A percentile compares a stretch with the other conserved stretches of the same genome.
phyloP scores from a whole-genome alignment of 2,888 invertebrate species.

The Drosophila robusta region DNA sequence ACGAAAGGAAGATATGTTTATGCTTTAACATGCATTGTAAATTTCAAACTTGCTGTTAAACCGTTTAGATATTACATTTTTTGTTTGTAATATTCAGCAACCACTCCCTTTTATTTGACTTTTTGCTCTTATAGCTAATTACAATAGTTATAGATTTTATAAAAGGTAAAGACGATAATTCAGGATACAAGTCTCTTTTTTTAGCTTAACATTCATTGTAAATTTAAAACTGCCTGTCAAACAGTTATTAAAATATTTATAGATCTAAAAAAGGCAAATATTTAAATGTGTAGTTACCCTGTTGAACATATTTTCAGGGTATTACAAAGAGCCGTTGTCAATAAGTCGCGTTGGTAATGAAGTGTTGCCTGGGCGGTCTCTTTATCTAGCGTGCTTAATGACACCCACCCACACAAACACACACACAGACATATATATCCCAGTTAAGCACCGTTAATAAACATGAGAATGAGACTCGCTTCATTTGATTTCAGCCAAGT shows the following conservation, averaged over 20 bases:
- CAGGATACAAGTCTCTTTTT: no score
- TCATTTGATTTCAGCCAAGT: conserved; percentile 70
- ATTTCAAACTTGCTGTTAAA: neutral
- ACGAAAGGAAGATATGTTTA: neutral
- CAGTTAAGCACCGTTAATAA: conserved; percentile 74
- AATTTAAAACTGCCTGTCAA: neutral
- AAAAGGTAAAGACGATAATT: no score
- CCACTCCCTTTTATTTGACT: no score
- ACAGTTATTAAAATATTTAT: neutral
- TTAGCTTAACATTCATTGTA: no score
- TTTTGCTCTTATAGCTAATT: no score
- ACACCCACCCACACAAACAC: conserved; percentile 65
- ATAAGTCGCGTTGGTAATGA: conserved; percentile 59
- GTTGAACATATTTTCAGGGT: conserved; percentile 26
- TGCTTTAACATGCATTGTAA: neutral
- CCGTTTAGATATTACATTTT: neutral
- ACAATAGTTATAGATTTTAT: no score
- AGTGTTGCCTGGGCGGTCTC: conserved; percentile 59
- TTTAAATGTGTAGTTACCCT: neutral
- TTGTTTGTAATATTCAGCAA: neutral
- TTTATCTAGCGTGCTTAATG: conserved; percentile 76
- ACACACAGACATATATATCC: conserved; percentile 30
- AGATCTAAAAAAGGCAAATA: neutral
- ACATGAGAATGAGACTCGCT: conserved; percentile 75
- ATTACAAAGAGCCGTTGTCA: conserved; percentile 46